Evolutionary conservation across 1,140 invertebrate species (phyloP), one percentile per base, ranked within the genome.

Genomic region (Adelges cooleyi): DNA sequence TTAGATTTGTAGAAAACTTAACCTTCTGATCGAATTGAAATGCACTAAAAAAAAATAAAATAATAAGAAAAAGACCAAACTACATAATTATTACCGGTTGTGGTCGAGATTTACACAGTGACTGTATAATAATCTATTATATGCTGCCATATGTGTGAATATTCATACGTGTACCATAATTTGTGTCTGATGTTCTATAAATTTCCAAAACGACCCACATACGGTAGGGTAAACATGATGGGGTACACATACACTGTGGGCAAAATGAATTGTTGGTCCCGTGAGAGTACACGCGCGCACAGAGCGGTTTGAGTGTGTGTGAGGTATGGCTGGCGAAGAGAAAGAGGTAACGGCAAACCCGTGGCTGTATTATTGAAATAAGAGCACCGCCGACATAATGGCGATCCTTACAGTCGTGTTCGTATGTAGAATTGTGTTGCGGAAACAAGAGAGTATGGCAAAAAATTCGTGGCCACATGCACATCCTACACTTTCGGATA

Each of bases 261-360:
- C 40, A n/a, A 62, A 48, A 62, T 62, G 56, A 62, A 62, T 62
- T 62, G 56, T 62, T 44, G 56, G 56, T 25, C 56, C 56, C 56
- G 40, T 8, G 56, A 62, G 56, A 48, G 13, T 38, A 11, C 29
- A 33, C 29, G 29, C 11, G 11, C 29, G 11, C 5, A 33, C 29
- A 33, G 29, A 33, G 29, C n/a, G n/a, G n/a, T n/a, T n/a, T n/a
- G n/a, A n/a, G n/a, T n/a, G n/a, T 33, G 29, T 33, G 5, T 6
- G 29, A 33, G 29, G 29, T 33, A 33, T n/a, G n/a, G n/a, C n/a
- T n/a, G n/a, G n/a, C n/a, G 29, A 33, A 33, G 29, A 33, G 11
- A 33, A 33, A 33, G 5, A 11, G 5, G 29, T 33, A 33, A 22
- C 15, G 36, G 23, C 5, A 20, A 48, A 25, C 18, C 38, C 38